These are phyloP conservation scores for Idaea dimidiata DNA, from an alignment of 2,888 invertebrate species.

Conservation along the genomic window DNA sequence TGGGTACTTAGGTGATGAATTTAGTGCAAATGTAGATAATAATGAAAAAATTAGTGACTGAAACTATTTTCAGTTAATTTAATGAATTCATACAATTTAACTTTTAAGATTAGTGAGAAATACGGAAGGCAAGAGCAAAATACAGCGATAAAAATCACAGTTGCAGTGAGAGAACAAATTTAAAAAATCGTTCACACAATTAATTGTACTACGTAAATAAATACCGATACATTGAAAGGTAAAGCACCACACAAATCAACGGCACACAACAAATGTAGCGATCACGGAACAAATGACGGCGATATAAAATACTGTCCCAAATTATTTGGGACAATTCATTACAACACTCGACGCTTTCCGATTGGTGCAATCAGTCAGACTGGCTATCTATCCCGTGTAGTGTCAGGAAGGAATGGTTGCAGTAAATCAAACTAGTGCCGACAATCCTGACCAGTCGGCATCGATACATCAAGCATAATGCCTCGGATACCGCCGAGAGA, in stretches of 20 bases:
- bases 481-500: constrained; percentile 78
- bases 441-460: constrained; percentile 76
- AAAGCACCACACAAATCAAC: constrained; percentile 75
- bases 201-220: constrained; percentile 43
- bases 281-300: constrained; percentile 73
- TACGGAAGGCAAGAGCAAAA: background rate
- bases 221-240: constrained; percentile 59
- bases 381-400: constrained; percentile 48
- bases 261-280: constrained; percentile 70
- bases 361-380: constrained; percentile 73
- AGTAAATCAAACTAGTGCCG: constrained; percentile 75
- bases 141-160: background rate
- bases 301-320: constrained; percentile 78
- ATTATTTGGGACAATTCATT: constrained; percentile 81
- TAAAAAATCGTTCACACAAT: constrained; percentile 8
- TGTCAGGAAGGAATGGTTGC: constrained; percentile 75
- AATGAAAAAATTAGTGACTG: no score
- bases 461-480: constrained; percentile 80
- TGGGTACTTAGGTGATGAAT: background rate
- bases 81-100: no score
- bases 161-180: background rate
- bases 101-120: no score
- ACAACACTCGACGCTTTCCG: constrained; percentile 69
- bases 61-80: no score
- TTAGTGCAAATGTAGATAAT: no score